Evolutionary conservation across 2,797 vertebrate genomes (phyloP), one percentile per base, ranked within the genome.

Genomic region (Phrynocephalus guinanensis): DNA sequence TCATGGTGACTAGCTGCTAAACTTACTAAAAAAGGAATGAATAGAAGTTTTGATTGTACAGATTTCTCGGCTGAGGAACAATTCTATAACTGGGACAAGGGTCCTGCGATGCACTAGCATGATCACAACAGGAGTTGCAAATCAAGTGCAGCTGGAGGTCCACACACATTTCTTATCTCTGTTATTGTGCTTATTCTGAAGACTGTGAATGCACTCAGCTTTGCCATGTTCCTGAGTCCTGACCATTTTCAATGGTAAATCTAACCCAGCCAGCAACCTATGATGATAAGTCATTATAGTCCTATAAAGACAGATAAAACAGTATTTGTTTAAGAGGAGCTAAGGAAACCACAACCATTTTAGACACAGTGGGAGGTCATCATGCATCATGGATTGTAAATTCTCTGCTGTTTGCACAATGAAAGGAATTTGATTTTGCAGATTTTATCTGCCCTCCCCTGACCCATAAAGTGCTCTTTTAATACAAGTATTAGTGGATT

Each of bases 401-500:
- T 68, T 78, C 38, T 22, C 66, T 76, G 26, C 48, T 85, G 28
- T 77, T 85, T 85, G 44, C n/a, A 68, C 60, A 78, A 85, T 67
- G 38, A 85, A 77, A 68, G 78, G 60, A 78, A 77, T 85, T 67
- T 77, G 63, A 78, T 67, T 50, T 78, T 28, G 60, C 63, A 78
- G 50, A 78, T 78, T 85, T 68, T 50, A 52, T 68, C 84, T 67
- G 63, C 26, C 60, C 56, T 16, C 38, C 77, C 24, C 73, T 77
- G 56, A 24, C 60, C 48, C 28, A 38, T 22, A 85, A 70, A 85
- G 60, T 50, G 75, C n/a, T 22, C 33, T 68, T 85, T 28, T 28
- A 38, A 10, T 84, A 30, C 68, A 85, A 68, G 52, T 85, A 24
- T 22, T 68, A 33, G 63, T 85, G 60, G 11, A 50, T 60, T 68